Evolutionary conservation across 1,140 invertebrate species (phyloP).

Genomic region (Yoshiicerus persimilis): DNA sequence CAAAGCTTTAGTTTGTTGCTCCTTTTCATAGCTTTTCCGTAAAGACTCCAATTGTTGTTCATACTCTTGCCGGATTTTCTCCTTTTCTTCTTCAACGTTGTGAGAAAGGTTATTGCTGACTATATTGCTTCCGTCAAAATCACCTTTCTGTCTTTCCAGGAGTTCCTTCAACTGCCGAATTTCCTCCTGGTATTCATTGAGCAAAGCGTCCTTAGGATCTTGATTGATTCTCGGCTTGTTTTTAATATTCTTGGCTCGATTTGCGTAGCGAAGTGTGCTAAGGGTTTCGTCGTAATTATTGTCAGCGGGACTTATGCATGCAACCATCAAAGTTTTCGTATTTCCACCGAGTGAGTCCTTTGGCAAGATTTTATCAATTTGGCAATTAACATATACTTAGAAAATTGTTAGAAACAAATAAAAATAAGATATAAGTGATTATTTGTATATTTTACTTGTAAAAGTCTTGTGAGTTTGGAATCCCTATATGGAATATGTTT

Average conservation of each 20-base stretch:
- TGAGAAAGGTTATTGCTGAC: background rate
- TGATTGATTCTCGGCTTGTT: conserved; percentile 92
- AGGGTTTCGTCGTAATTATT: conserved; percentile 89
- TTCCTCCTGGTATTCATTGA: conserved; percentile 85
- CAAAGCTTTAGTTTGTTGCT: conserved; percentile 62
- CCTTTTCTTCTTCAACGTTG: conserved; percentile 56
- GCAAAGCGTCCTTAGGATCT: conserved; percentile 87
- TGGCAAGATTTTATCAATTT: no score
- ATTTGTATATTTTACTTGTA: conserved; percentile 71
- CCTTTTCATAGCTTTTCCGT: conserved; percentile 60
- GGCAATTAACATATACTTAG: background rate
- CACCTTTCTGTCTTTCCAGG: conserved; percentile 57
- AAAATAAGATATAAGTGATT: background rate
- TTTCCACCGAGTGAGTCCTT: conserved; percentile 91
- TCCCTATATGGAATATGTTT: conserved; percentile 90
- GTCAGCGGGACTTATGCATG: conserved; percentile 84
- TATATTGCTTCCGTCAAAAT: background rate
- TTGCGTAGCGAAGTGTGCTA: conserved; percentile 83
- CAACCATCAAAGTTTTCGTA: conserved; percentile 92
- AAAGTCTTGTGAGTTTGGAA: conserved; percentile 85
- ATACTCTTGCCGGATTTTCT: conserved; percentile 55
- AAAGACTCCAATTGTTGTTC: conserved; percentile 59
- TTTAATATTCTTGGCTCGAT: conserved; percentile 89
- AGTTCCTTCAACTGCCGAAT: conserved; percentile 73
- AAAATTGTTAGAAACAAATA: background rate